These are phyloP conservation scores for Phodopus roborovskii DNA, from an alignment of 2,113 vertebrate genomes.

Conservation along the genomic window DNA sequence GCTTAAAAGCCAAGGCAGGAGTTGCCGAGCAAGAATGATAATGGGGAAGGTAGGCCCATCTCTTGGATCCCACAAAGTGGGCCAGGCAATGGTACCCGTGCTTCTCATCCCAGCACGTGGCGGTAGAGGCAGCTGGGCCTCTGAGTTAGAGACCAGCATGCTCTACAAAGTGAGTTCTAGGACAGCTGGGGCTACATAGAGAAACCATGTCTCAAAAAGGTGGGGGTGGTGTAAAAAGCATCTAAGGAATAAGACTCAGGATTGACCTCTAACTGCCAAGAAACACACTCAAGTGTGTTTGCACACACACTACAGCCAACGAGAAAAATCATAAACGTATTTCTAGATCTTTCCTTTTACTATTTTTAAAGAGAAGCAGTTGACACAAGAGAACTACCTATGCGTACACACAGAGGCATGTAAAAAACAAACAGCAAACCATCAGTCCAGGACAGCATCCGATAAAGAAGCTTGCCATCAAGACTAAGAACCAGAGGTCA, in stretches of 20 bases:
- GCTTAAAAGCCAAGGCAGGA: fast-evolving
- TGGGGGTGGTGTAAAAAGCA: not conserved
- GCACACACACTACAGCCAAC: not conserved
- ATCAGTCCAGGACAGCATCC: not conserved
- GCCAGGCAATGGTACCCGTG: not conserved
- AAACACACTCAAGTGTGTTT: too few relatives aligned
- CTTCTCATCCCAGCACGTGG: not conserved
- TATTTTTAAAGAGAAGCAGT: not conserved
- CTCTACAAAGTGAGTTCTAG: not conserved
- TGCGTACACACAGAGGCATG: not conserved
- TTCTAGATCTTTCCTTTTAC: not conserved
- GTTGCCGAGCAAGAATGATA: not conserved
- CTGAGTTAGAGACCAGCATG: not conserved
- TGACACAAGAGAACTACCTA: not conserved
- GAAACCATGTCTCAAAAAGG: not conserved
- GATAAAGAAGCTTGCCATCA: not conserved
- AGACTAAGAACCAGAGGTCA: not conserved
- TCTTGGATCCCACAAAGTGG: not conserved
- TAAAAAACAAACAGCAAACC: not conserved
- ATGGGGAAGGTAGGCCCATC: not conserved
- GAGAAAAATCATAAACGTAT: not conserved
- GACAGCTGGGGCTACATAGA: not conserved
- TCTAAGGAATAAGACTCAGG: not conserved
- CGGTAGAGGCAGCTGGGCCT: not conserved
- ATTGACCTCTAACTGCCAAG: not conserved